Conservation (phyloP, 2,888 invertebrate species). For the Papilio protenor region DNA sequence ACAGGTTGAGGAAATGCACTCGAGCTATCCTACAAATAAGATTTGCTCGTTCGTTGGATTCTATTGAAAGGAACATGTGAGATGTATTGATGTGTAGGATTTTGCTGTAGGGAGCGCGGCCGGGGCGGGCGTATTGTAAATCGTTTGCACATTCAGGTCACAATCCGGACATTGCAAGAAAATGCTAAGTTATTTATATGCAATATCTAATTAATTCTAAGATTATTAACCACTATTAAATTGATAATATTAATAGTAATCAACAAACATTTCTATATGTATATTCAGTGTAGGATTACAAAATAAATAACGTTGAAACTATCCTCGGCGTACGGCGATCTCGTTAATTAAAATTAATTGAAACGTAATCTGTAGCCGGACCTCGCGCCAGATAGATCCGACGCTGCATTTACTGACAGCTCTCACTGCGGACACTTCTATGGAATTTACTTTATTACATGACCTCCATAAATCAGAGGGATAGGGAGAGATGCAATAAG, state of each 20-base stretch:
- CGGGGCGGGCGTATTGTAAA: background rate
- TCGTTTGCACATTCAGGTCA: background rate
- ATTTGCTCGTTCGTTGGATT: background rate
- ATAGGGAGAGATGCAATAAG: background rate
- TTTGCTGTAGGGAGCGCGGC: background rate
- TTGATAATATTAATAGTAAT: background rate
- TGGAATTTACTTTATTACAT: background rate
- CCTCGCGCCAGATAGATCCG: background rate
- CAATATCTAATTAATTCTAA: background rate
- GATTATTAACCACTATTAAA: background rate
- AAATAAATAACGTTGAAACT: background rate
- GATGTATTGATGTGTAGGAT: background rate
- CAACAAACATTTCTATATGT: background rate
- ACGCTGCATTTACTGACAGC: background rate
- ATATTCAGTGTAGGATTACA: background rate
- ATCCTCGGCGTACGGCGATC: background rate
- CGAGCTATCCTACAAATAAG: background rate
- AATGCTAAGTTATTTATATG: background rate
- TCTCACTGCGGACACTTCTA: background rate
- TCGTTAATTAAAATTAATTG: slow-evolving; percentile 5
- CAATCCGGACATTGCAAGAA: background rate
- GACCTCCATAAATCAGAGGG: background rate
- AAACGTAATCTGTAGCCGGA: background rate
- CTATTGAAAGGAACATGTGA: background rate
- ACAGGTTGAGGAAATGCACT: background rate